Evolutionary conservation across 2,113 vertebrate genomes (phyloP), one percentile per base, ranked within the genome.

Genomic region (Rhynchomys soricoides): DNA sequence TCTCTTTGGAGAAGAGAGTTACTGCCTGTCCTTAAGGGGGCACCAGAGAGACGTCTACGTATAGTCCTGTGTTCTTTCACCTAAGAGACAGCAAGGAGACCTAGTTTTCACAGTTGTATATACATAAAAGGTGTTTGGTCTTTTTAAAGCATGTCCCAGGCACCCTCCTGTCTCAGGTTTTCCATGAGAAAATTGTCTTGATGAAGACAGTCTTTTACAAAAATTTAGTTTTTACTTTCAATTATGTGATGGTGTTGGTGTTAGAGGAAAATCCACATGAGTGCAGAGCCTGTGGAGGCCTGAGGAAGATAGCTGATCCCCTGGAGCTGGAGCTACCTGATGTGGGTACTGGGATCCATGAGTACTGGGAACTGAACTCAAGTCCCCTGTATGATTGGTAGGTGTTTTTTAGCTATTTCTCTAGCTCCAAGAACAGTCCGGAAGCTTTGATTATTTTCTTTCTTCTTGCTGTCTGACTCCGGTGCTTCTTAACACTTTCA

Each of bases 401-500:
- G 31, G 29, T 22, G 16, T 48, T 48, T 64, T 64, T 86, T 68
- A 48, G 15, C 17, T 29, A 45, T 66, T 10, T 68, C 43, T 50
- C 59, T 12, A 48, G 43, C 11, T 66, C 26, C 40, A 48, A 86
- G 83, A 24, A 68, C 19, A 13, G 62, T 37, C 62, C 50, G 48
- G 19, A 86, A 12, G 2, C 10, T 86, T 86, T 50, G 77, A 8
- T 90, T 88, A 3, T 22, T 8, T 57, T 21, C 34, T 24, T 75
- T 8, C 29, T 68, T 91, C 89, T 95, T 87, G 13, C 52, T 92
- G 55, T 15, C 16, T 45, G 34, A 78, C 55, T 96, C 94, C 34
- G 68, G 13, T 74, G n/a, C 15, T 96, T 85, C 86, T 79, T 94
- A 95, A 71, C 40, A 68, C 34, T 86, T 89, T 90, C 62, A 68